A percentile compares a stretch with the other conserved stretches of the same genome.
Conservation (phyloP, 1,140 invertebrate genomes). For the Riptortus pedestris region DNA sequence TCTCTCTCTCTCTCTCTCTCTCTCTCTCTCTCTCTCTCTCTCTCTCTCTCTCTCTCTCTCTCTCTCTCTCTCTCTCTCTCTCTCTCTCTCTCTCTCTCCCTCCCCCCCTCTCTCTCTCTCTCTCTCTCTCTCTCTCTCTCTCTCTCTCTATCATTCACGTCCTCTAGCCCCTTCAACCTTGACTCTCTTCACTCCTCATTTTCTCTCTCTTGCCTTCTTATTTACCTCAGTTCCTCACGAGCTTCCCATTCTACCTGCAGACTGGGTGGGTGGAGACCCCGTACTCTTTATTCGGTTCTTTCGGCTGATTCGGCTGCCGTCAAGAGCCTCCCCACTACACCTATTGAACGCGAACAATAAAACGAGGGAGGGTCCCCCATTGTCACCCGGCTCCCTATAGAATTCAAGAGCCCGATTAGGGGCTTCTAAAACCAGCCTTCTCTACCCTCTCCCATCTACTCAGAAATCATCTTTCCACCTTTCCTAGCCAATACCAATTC, state of each 20-base stretch:
- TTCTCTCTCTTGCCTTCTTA: too few relatives aligned
- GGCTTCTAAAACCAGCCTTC: not conserved
- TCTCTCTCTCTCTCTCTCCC: slow-evolving; percentile 13
- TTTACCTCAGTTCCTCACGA: too few relatives aligned
- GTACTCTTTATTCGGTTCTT: too few relatives aligned
- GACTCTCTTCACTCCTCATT: too few relatives aligned
- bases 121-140: slow-evolving; percentile 15
- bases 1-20: slow-evolving; percentile 31
- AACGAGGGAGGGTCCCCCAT: not conserved
- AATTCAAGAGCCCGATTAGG: slow-evolving; percentile 2
- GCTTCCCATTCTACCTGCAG: too few relatives aligned
- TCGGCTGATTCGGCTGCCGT: too few relatives aligned
- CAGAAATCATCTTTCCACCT: too few relatives aligned
- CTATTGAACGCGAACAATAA: slow-evolving; percentile 7
- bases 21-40: slow-evolving; percentile 31
- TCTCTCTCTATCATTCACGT: too few relatives aligned
- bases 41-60: slow-evolving; percentile 15
- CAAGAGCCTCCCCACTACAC: not conserved
- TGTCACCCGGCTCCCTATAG: slow-evolving; percentile 7
- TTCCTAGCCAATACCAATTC: not conserved
- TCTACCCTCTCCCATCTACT: too few relatives aligned
- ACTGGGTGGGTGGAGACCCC: too few relatives aligned
- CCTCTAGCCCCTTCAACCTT: not conserved
- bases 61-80: slow-evolving; percentile 15
- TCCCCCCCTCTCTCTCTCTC: slow-evolving; percentile 10